phyloP scores from a whole-genome alignment of 1,140 invertebrate genomes.

The Pseudomyrmex flavicornis region DNA sequence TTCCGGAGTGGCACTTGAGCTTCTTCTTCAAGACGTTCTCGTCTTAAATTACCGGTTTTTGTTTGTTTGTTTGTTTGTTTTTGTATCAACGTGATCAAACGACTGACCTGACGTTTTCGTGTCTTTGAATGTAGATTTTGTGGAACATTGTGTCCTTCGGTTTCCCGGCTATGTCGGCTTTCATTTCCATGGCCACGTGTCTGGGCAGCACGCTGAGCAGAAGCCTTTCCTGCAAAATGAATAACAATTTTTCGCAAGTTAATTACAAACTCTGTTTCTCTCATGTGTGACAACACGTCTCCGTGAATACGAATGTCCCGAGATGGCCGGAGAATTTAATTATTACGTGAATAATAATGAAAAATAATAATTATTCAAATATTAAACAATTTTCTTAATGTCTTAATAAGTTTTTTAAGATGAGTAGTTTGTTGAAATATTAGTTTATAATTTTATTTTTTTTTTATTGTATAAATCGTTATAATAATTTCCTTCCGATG shows the following conservation, averaged over 20 bases:
- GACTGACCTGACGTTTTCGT: slow-evolving; percentile 96
- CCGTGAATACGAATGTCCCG: too few species aligned
- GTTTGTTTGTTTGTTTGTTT: not conserved
- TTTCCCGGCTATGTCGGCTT: slow-evolving; percentile 96
- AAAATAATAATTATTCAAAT: too few species aligned
- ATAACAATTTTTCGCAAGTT: not conserved
- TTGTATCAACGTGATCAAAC: not conserved
- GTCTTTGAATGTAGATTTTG: slow-evolving; percentile 98
- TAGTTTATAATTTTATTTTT: too few species aligned
- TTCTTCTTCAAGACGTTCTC: not conserved
- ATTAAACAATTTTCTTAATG: too few species aligned
- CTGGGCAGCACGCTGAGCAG: slow-evolving; percentile 96
- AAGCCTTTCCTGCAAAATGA: slow-evolving; percentile 91
- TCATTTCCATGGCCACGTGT: slow-evolving; percentile 99
- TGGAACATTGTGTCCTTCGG: slow-evolving; percentile 97
- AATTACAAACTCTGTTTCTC: not conserved
- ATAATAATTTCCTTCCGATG: too few species aligned
- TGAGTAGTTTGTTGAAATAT: too few species aligned
- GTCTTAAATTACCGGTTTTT: not conserved
- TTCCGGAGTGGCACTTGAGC: not conserved
- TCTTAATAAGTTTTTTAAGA: too few species aligned
- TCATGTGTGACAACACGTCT: too few species aligned
- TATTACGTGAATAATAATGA: too few species aligned
- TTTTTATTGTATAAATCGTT: too few species aligned
- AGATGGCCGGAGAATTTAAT: too few species aligned